Base-by-base conservation (phyloP, 2,797 vertebrate genomes). In the Sebastolobus alascanus region DNA sequence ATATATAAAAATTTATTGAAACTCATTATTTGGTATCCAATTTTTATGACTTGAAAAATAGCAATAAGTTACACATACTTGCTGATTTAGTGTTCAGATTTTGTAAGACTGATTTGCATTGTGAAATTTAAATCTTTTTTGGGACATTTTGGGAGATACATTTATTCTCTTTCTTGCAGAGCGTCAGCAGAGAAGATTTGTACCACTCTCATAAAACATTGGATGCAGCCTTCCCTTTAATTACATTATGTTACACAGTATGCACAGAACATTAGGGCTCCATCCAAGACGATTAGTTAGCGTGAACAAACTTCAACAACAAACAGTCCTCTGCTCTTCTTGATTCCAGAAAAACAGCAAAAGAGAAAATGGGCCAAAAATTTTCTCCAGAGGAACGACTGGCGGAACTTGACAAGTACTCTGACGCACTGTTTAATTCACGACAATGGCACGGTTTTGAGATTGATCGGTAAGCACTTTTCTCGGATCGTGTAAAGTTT, bases 61-160 rank as follows among this genome's bases (percentile, higher is more conserved):
- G 13, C 55, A 56, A 27, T 27, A 29, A 16, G 12, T 25, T 58
- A 29, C 22, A 58, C 25, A 0, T 27, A 13, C 55, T 8, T 58
- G 22, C 55, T 27, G 22, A 7, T 58, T 27, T 27, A 8, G 11
- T 14, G 6, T 56, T 13, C 14, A 43, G 40, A 46, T 46, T 46
- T 46, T 46, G 40, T 43, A 43, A 43, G 40, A 43, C 40, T 43
- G 43, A 46, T 46, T 46, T 46, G 43, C 43, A 46, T 46, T 46
- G 16, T 46, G 43, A 46, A 46, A 46, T 46, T 46, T 46, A 46
- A 46, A 46, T 46, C 18, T 6, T 46, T 0, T 46, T 46, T 46
- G 0, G 43, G 16, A 18, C 0, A 46, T 46, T 46, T 46, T 2
- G 43, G 16, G 43, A 46, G 18, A 46, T 46, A 46, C 43, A 18